Evolutionary conservation across 2,888 invertebrate species (phyloP), one percentile per base, ranked within the genome.

Genomic region (Mesochorus sp.): DNA sequence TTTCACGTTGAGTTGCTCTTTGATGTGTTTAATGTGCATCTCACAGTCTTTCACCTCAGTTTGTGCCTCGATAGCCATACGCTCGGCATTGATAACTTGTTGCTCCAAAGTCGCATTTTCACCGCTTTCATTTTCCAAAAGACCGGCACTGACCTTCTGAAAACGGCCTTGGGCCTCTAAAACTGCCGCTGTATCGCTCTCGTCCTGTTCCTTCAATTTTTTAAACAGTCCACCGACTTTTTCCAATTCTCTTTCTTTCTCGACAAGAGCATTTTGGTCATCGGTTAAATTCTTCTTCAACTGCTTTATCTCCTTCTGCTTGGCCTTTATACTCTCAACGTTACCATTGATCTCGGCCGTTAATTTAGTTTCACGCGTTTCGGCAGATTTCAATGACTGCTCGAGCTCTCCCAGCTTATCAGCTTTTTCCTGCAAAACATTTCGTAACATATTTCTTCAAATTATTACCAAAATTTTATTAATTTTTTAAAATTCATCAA

Each of bases 81-180:
- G 94, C 88, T 96, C 95, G 0, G 96, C 96, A 86, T 95, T 94
- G 90, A 97, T 97, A 17, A 98, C 93, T 89, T 98, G 98, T 82
- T 97, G 97, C 88, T 97, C 96, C 66, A 99, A 92, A 0, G 98
- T 96, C 34, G 96, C 95, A 3, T 96, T 94, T 86, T 94, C 93
- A 0, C 97, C 97, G 78, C 95, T 94, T 14, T 95, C 96, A 81
- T 95, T 95, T 62, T 96, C 95, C 42, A 95, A 94, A 84, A 96
- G 92, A 6, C 99, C 99, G 31, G 96, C 93, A 86, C 95, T 96
- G 42, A 98, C 94, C 17, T 97, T 97, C 86, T 98, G 95, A 86
- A 95, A 96, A 81, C 94, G 94, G 80, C 94, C 94, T 91, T 97
- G 96, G 0, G 98, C 97, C 34, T 92, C 93, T 5, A 92, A 92